These are phyloP conservation scores for Toxotes lorentzi DNA, from an alignment of 2,797 vertebrate species.

Conservation along the genomic window DNA sequence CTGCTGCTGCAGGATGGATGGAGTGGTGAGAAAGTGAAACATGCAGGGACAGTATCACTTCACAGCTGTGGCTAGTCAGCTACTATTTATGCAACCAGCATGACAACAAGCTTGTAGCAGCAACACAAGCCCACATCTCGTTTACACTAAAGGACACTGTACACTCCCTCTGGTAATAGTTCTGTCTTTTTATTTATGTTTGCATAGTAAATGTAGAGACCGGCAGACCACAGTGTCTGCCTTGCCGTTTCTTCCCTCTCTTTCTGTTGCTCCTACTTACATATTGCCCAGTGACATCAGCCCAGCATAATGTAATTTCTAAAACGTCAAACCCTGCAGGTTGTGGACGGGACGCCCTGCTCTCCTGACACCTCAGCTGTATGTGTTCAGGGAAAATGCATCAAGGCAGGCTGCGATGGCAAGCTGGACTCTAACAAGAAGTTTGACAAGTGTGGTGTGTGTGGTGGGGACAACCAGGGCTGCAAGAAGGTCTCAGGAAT, in stretches of 20 bases:
- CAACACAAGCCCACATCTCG: constrained; percentile 19
- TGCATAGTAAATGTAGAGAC: constrained; percentile 1
- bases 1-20: constrained; percentile 31
- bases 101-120: constrained; percentile 53
- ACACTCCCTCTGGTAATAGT: constrained; percentile 1
- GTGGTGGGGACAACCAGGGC: constrained; percentile 94
- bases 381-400: constrained; percentile 96
- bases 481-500: constrained; percentile 96
- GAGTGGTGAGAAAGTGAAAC: constrained; percentile 27
- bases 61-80: constrained; percentile 67
- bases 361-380: constrained; percentile 93
- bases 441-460: constrained; percentile 95
- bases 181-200: constrained; percentile 7
- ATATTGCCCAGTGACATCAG: background rate
- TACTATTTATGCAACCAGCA: constrained; percentile 63
- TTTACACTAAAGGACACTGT: constrained; percentile 20
- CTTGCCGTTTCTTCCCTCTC: background rate
- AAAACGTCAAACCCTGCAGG: constrained; percentile 78
- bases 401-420: constrained; percentile 95
- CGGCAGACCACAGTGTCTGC: background rate
- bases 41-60: constrained; percentile 51
- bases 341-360: constrained; percentile 96
- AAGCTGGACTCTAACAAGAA: constrained; percentile 95
- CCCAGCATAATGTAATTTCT: background rate
- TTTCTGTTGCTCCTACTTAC: background rate